phyloP scores from a whole-genome alignment of 2,888 invertebrate species.

The Dryococelus australis region DNA sequence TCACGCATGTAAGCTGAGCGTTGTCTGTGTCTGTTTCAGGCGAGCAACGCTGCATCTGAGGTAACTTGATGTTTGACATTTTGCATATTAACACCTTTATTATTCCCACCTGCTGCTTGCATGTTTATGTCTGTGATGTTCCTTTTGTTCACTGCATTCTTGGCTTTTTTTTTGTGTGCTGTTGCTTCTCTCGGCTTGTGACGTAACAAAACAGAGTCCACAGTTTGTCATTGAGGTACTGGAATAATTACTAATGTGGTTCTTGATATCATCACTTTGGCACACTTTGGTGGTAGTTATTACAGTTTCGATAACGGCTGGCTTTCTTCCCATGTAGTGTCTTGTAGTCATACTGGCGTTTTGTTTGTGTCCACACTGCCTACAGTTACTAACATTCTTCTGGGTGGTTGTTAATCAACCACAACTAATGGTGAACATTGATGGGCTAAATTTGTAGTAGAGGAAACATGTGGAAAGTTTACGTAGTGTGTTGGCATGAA shows the following conservation, averaged over 20 bases:
- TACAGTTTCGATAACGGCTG: neutral
- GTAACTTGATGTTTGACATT: constrained; percentile 57
- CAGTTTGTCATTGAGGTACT: neutral
- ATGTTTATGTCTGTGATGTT: neutral
- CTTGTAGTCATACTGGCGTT: constrained; percentile 8
- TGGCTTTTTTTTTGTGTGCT: neutral
- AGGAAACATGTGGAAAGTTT: neutral
- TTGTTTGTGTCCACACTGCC: neutral
- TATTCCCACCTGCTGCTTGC: constrained; percentile 9
- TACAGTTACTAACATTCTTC: neutral
- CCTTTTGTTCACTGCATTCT: neutral
- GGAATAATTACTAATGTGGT: neutral
- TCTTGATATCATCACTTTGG: neutral
- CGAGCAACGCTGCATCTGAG: constrained; percentile 74
- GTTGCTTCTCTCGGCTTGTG: neutral
- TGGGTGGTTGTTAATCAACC: neutral
- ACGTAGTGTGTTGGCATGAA: neutral
- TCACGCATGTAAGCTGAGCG: constrained; percentile 11
- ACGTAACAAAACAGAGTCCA: constrained; percentile 1
- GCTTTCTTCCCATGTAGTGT: constrained; percentile 4
- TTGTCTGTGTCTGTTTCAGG: constrained; percentile 63
- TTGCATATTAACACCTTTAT: constrained; percentile 18
- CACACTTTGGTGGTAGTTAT: constrained; percentile 2
- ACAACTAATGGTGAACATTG: neutral
- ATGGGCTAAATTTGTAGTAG: neutral